Percentiles rank a stretch among this genome's conserved stretches.
These are phyloP conservation scores for Drosophila paranaensis DNA, from an alignment of 2,888 invertebrate genomes.

Conservation along the genomic window DNA sequence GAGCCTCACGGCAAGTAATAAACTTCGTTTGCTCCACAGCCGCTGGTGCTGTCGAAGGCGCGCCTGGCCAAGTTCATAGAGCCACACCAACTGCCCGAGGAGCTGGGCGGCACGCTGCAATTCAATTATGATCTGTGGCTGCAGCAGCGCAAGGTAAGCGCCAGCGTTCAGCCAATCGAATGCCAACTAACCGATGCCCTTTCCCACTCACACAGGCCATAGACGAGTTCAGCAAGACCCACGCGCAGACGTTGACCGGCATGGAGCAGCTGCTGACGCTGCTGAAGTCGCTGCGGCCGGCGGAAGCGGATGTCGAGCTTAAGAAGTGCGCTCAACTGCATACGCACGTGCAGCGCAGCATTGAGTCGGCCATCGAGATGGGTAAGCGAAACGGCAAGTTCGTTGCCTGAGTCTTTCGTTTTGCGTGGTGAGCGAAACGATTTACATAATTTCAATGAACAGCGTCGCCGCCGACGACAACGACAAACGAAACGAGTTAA, in stretches of 20 bases:
- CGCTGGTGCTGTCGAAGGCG: slow-evolving; percentile 89
- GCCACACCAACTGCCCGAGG: slow-evolving; percentile 89
- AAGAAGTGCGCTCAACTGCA: slow-evolving; percentile 86
- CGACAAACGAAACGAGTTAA: slow-evolving; percentile 49
- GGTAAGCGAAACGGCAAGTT: slow-evolving; percentile 82
- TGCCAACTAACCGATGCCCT: background rate
- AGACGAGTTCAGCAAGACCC: slow-evolving; percentile 88
- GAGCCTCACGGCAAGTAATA: background rate
- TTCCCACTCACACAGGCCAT: slow-evolving; percentile 86
- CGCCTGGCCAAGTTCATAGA: slow-evolving; percentile 90
- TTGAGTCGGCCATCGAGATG: slow-evolving; percentile 85
- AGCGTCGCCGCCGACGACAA: slow-evolving; percentile 21
- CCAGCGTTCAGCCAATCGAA: background rate
- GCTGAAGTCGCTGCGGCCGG: slow-evolving; percentile 86
- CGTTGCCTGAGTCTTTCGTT: slow-evolving; percentile 63
- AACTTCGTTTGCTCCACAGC: slow-evolving; percentile 85
- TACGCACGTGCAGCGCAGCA: slow-evolving; percentile 85
- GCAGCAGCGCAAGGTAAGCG: slow-evolving; percentile 89
- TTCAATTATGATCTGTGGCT: slow-evolving; percentile 92
- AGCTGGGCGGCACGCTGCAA: slow-evolving; percentile 89
- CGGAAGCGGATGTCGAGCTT: slow-evolving; percentile 87
- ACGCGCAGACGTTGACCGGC: slow-evolving; percentile 86
- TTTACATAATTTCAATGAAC: slow-evolving; percentile 71
- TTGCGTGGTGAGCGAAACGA: slow-evolving; percentile 44
- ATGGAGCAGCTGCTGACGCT: slow-evolving; percentile 87